These are phyloP conservation scores for Dermatemys mawii DNA, from an alignment of 2,113 vertebrate species.

Conservation along the genomic window DNA sequence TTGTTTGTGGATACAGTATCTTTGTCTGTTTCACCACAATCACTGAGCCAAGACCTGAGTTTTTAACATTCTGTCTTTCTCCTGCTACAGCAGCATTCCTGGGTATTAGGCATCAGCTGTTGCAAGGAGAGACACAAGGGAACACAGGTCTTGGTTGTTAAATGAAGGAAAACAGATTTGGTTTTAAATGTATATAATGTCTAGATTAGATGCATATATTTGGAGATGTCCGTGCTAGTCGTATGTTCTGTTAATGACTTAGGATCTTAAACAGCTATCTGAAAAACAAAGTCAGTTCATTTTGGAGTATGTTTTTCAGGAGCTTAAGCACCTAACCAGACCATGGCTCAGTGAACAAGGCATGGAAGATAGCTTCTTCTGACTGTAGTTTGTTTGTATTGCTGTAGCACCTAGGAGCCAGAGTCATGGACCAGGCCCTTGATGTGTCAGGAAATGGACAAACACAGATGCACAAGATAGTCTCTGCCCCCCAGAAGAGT, in stretches of 20 bases:
- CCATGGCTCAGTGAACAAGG: conserved; percentile 8
- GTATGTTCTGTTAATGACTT: conserved; percentile 21
- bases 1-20: background rate
- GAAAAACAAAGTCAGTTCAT: conserved; percentile 56
- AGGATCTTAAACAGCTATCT: conserved; percentile 39
- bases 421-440: conserved; percentile 19
- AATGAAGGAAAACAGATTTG: background rate
- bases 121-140: background rate
- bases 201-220: background rate
- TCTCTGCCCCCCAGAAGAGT: background rate
- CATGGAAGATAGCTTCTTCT: background rate
- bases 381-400: background rate
- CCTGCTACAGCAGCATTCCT: background rate
- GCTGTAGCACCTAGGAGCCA: background rate
- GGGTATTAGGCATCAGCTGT: background rate
- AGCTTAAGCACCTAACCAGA: conserved; percentile 34
- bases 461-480: conserved; percentile 4
- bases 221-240: conserved; percentile 28
- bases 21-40: background rate
- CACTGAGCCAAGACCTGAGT: background rate
- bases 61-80: conserved; percentile 18
- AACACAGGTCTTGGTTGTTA: background rate
- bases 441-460: background rate
- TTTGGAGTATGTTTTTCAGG: conserved; percentile 21
- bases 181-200: background rate